Evolutionary conservation across 2,797 vertebrate genomes (phyloP).

Genomic region (Sphenopsis melanotis): DNA sequence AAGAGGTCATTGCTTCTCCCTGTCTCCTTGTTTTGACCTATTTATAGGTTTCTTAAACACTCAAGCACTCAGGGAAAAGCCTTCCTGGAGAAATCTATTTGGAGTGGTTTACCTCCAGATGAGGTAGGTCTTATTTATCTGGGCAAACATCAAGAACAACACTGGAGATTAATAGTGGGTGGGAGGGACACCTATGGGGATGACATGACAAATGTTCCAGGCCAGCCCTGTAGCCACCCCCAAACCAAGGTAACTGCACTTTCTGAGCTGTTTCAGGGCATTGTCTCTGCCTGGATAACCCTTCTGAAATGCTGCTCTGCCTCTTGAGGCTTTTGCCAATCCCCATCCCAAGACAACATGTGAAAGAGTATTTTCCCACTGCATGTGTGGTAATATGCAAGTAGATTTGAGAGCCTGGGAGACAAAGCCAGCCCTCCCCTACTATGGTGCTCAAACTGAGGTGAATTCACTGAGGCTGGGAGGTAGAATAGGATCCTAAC

Average conservation of each 20-base stretch:
- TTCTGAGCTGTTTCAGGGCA: not conserved
- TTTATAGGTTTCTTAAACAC: conserved; percentile 21
- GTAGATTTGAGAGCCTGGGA: not conserved
- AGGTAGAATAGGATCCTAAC: not conserved
- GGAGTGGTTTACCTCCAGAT: not conserved
- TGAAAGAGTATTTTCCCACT: not conserved
- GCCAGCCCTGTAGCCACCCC: not conserved
- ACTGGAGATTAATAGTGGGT: not conserved
- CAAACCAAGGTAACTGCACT: not conserved
- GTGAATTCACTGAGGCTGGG: not conserved
- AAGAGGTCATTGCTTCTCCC: not conserved
- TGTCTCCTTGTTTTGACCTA: not conserved
- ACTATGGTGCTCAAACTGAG: not conserved
- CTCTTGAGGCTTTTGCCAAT: not conserved
- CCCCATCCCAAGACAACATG: not conserved
- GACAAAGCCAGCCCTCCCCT: not conserved
- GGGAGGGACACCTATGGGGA: not conserved
- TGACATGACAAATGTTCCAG: not conserved
- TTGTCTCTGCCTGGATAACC: not conserved
- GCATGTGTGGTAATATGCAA: not conserved
- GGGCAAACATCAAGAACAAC: not conserved
- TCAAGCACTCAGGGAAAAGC: not conserved
- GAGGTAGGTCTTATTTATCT: not conserved
- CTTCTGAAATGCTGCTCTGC: not conserved
- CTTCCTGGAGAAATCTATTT: not conserved